A percentile compares a stretch with the other conserved stretches of the same genome.
phyloP scores from a whole-genome alignment of 2,888 invertebrate genomes.

The Diarsia brunnea region DNA sequence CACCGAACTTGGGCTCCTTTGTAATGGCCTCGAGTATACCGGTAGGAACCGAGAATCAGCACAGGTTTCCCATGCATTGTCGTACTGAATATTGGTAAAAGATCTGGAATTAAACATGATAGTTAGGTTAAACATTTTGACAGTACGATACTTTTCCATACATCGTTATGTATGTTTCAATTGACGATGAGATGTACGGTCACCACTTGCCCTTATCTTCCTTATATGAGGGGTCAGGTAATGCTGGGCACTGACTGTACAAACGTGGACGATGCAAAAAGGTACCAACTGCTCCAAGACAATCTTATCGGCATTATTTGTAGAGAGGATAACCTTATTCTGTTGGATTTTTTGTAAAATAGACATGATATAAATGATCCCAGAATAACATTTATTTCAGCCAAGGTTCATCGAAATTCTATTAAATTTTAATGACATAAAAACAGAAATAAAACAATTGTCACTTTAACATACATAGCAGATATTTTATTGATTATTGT shows the following conservation, averaged over 20 bases:
- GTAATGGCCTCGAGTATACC: neutral
- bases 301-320: neutral
- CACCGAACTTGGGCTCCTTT: neutral
- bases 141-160: neutral
- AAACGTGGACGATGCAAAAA: neutral
- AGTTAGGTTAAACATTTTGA: neutral
- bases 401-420: neutral
- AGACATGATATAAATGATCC: neutral
- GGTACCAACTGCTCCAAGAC: neutral
- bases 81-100: neutral
- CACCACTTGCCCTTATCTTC: too few species aligned
- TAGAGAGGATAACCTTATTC: neutral
- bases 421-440: neutral
- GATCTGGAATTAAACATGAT: neutral
- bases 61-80: neutral
- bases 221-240: too few species aligned
- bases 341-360: neutral
- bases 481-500: conserved; percentile 33
- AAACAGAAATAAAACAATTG: neutral
- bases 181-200: too few species aligned
- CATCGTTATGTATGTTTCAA: too few species aligned
- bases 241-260: neutral
- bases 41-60: neutral
- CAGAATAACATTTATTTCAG: conserved; percentile 3
- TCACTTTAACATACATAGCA: neutral